These are phyloP conservation scores for Gobius niger DNA, from an alignment of 2,113 vertebrate species.

Conservation along the genomic window DNA sequence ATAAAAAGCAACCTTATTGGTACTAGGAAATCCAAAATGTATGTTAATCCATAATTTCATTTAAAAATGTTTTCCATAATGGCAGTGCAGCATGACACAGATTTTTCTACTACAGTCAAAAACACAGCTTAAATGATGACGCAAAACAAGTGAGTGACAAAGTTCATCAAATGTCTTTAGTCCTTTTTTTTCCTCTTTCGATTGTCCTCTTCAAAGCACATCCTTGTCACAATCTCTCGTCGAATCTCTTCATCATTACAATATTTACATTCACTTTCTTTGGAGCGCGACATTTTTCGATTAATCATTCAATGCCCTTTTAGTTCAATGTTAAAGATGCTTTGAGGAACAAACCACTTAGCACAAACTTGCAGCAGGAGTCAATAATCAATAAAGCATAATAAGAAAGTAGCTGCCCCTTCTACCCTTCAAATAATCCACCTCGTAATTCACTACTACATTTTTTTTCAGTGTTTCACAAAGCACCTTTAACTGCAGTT, in stretches of 20 bases:
- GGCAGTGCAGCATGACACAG: too few relatives aligned
- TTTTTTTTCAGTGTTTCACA: neutral
- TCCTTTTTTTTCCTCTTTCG: conserved; percentile 7
- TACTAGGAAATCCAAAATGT: too few relatives aligned
- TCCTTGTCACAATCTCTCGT: conserved; percentile 50
- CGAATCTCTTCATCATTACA: conserved; percentile 11
- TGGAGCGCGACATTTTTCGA: neutral
- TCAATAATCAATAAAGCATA: neutral
- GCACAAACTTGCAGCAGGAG: neutral
- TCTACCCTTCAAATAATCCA: too few relatives aligned
- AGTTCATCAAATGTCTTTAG: neutral
- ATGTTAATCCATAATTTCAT: too few relatives aligned
- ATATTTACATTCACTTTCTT: conserved; percentile 41
- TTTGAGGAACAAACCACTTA: neutral
- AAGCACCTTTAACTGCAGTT: neutral
- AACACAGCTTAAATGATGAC: conserved; percentile 1
- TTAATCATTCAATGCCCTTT: conserved; percentile 15
- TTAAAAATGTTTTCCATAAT: too few relatives aligned
- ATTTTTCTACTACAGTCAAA: neutral
- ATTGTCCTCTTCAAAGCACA: conserved; percentile 28
- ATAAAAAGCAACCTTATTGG: too few relatives aligned
- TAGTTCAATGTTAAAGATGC: neutral
- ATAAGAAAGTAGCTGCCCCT: too few relatives aligned
- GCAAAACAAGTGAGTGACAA: neutral
- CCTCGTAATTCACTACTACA: too few relatives aligned